phyloP scores from a whole-genome alignment of 2,888 invertebrate species.

The Alloscopus bannaensis region DNA sequence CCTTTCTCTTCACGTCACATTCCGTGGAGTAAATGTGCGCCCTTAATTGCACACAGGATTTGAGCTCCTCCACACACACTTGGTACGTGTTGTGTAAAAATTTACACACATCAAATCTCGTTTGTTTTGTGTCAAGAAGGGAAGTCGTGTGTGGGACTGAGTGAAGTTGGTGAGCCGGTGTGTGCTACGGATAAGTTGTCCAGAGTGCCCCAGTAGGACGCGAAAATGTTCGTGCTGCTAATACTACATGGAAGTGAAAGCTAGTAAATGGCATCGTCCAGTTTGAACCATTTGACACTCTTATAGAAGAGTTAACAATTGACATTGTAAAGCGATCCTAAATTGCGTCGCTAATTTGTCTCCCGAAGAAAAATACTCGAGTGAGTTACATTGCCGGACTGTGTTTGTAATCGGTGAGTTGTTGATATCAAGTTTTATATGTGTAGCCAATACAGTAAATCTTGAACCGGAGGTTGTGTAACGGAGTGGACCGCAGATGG shows the following conservation, averaged over 20 bases:
- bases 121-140: too few species aligned
- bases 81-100: not conserved
- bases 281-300: too few species aligned
- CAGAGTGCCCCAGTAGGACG: slow-evolving; percentile 44
- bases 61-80: slow-evolving; percentile 18
- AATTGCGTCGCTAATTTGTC: too few species aligned
- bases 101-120: slow-evolving; percentile 14
- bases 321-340: too few species aligned
- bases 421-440: too few species aligned
- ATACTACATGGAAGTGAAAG: slow-evolving; percentile 52
- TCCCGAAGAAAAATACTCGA: too few species aligned
- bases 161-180: slow-evolving; percentile 5
- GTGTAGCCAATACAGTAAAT: too few species aligned
- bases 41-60: not conserved
- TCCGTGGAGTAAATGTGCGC: not conserved
- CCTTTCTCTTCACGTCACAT: slow-evolving; percentile 33
- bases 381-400: too few species aligned
- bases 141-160: slow-evolving; percentile 9
- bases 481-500: slow-evolving; percentile 18
- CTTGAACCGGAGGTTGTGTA: too few species aligned
- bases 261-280: too few species aligned
- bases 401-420: too few species aligned
- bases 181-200: slow-evolving; percentile 6
- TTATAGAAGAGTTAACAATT: too few species aligned
- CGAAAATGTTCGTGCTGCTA: not conserved